Evolutionary conservation across 2,888 invertebrate genomes (phyloP), one percentile per base, ranked within the genome.

Genomic region (Metopia argyrocephala): DNA sequence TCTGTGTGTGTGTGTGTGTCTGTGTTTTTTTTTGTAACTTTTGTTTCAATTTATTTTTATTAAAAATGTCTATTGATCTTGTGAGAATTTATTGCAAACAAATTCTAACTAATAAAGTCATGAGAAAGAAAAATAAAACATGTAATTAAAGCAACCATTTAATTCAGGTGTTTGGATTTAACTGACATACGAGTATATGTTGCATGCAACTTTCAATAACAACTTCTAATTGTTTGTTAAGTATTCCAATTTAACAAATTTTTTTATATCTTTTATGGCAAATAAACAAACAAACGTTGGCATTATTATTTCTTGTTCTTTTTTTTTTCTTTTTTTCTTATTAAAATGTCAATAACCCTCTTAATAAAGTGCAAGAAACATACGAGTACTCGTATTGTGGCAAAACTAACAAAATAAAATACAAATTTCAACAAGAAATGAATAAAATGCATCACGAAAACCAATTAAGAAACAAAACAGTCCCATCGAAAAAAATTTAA

Each of bases 401-500:
- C 9, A 57, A 28, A 54, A 21, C 25, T 15, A 50, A n/a, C 48
- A 20, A 31, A 9, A 31, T 7, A 38, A 48, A 54, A 59, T n/a
- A 64, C 64, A 64, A 80, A 78, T 65, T 68, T 74, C 23, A 62
- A 68, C 54, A 73, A 62, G 54, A 66, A 65, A 61, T 74, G 61
- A 71, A 81, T 81, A 66, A 78, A 78, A 81, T 78, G 74, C 74
- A 74, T 78, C 78, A 75, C 74, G 74, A 81, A 81, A 75, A 75
- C 70, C 81, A 78, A 81, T 78, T 78, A 81, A 78, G 70, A 75
- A 57, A 48, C 21, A 27, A 50, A 69, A 69, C 48, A 69, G 25
- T n/a, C 28, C 15, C 15, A 38, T 12, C 38, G 15, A 38, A 9
- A 38, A 31, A 31, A 31, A 76, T 28, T 21, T 31, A 15, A 9